A percentile compares a stretch with the other conserved stretches of the same genome.
phyloP scores from a whole-genome alignment of 1,140 invertebrate species.

The Bombus polaris region DNA sequence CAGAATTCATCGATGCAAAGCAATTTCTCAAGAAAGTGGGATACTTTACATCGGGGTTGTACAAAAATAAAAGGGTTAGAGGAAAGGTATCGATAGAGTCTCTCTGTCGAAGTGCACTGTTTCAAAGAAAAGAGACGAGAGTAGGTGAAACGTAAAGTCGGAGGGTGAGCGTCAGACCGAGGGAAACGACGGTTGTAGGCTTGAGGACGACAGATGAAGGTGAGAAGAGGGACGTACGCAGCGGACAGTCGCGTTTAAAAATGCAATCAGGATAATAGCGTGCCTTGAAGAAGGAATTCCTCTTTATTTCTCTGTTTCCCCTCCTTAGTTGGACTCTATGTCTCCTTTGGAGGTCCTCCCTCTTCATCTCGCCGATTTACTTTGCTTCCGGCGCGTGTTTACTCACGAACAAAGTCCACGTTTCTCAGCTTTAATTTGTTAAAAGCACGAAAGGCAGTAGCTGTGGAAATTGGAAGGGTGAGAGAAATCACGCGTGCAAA shows the following conservation, averaged over 20 bases:
- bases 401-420: constrained; percentile 51
- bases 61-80: not conserved
- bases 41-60: not conserved
- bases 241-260: constrained; percentile 65
- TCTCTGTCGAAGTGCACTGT: not conserved
- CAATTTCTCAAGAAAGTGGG: not conserved
- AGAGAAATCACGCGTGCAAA: not conserved
- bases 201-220: not conserved
- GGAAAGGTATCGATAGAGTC: not conserved
- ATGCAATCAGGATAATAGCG: constrained; percentile 74
- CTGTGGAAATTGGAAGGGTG: not conserved
- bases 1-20: not conserved
- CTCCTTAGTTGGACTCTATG: constrained; percentile 1
- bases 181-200: constrained; percentile 33
- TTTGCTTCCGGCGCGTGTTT: constrained; percentile 44
- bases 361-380: constrained; percentile 25
- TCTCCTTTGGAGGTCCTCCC: not conserved
- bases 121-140: not conserved
- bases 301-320: constrained; percentile 51
- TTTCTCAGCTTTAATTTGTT: constrained; percentile 77
- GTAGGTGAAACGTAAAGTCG: constrained; percentile 40
- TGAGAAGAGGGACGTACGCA: not conserved
- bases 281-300: constrained; percentile 50
- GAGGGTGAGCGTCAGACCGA: constrained; percentile 45
- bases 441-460: constrained; percentile 70